Evolutionary conservation across 2,113 vertebrate genomes (phyloP), one percentile per base, ranked within the genome.

Genomic region (Nanorana parkeri): DNA sequence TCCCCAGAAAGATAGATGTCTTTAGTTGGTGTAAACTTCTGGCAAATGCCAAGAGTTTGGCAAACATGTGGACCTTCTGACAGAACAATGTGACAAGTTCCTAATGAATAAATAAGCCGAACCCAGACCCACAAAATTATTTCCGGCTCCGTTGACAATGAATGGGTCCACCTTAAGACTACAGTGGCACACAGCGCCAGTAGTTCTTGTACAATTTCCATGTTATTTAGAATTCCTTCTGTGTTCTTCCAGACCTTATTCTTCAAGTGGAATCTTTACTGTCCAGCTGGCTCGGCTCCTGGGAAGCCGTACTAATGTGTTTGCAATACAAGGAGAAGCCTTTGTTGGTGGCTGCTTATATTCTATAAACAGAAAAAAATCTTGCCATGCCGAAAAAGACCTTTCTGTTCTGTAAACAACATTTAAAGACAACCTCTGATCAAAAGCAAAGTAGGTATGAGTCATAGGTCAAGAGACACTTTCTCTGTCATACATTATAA

Each of bases 241-340:
- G n/a, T 41, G 20, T 56, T 55, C 65, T 68, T 69, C 77, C 77
- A 79, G 20, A 68, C 63, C 64, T 52, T 66, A 60, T 79, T 69
- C 66, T 68, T 78, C 63, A 55, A 51, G 10, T 1, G 10, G 58
- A 77, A 61, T 21, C 24, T 77, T 77, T 32, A 17, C 65, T 67
- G 47, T 78, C 76, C 63, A 78, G 52, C 61, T 78, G 77, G 77
- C 52, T 19, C 20, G 28, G 16, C 64, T 51, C 77, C 64, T 78
- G 24, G 28, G 51, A 78, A 78, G 28, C 52, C 23, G 26, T 68
- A 36, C 3, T 41, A 52, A 56, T 56, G 28, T 36, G 20, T 65
- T 66, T 66, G 7, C 75, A 77, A 29, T 41, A 10, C 17, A 67
- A 66, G 23, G 17, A 52, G 64, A 60, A 65, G 51, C 23, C 36